Evolutionary conservation across 1,140 invertebrate genomes (phyloP).

Genomic region (Thalassaphorura encarpata): DNA sequence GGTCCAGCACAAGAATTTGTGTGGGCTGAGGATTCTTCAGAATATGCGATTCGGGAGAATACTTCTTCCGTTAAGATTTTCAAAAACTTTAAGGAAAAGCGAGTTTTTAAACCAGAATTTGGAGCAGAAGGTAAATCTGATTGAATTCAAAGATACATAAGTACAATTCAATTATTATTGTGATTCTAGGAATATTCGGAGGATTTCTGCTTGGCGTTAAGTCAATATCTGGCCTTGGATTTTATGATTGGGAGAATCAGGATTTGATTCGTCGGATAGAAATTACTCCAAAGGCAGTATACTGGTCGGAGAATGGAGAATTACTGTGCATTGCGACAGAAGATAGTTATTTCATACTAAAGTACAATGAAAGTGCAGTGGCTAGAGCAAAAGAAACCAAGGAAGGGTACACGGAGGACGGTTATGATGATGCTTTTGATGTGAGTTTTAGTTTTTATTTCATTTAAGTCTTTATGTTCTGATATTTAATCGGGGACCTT

Average conservation of each 20-base stretch:
- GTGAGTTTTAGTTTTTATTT: slow-evolving; percentile 46
- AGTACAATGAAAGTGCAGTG: slow-evolving; percentile 70
- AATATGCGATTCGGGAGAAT: slow-evolving; percentile 84
- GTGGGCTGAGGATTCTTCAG: slow-evolving; percentile 94
- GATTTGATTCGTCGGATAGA: slow-evolving; percentile 90
- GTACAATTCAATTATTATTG: slow-evolving; percentile 7
- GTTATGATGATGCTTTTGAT: slow-evolving; percentile 94
- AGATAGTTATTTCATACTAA: slow-evolving; percentile 91
- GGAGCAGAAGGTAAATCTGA: slow-evolving; percentile 66
- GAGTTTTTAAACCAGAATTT: slow-evolving; percentile 89
- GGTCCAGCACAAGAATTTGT: slow-evolving; percentile 98
- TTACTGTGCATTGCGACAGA: slow-evolving; percentile 90
- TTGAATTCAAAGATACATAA: neutral
- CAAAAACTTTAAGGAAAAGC: slow-evolving; percentile 97
- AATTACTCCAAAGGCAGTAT: slow-evolving; percentile 86
- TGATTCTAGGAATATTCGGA: slow-evolving; percentile 75
- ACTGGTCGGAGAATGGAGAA: slow-evolving; percentile 95
- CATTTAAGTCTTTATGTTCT: slow-evolving; percentile 2
- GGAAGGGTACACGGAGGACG: slow-evolving; percentile 75
- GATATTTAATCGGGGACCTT: slow-evolving; percentile 7
- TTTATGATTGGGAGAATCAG: slow-evolving; percentile 95
- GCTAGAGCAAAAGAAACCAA: slow-evolving; percentile 61
- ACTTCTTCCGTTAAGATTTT: slow-evolving; percentile 85
- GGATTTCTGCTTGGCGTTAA: slow-evolving; percentile 89
- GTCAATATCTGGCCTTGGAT: slow-evolving; percentile 81